Evolutionary conservation across 2,888 invertebrate species (phyloP).

Genomic region (Hesperia comma): DNA sequence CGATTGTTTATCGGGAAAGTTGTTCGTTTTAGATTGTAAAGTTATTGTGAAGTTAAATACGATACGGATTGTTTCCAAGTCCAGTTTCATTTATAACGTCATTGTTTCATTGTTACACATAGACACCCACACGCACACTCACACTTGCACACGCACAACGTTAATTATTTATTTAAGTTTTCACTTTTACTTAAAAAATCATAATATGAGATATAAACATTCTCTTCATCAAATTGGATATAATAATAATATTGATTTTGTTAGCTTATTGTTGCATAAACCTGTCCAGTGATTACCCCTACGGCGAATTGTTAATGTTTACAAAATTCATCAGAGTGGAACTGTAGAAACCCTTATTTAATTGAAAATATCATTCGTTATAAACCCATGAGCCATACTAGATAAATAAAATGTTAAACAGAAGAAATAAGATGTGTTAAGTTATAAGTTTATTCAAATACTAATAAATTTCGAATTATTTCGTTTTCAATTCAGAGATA

Average conservation of each 20-base stretch:
- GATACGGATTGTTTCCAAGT: not conserved
- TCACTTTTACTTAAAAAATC: too few species aligned
- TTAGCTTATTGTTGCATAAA: not conserved
- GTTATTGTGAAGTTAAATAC: slow-evolving; percentile 2
- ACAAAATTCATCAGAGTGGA: slow-evolving; percentile 3
- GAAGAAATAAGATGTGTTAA: too few species aligned
- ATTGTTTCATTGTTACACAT: not conserved
- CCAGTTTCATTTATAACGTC: not conserved
- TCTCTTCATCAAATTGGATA: too few species aligned
- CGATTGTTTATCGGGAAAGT: too few species aligned
- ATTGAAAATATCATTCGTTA: slow-evolving; percentile 9
- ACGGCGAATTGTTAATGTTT: slow-evolving; percentile 8
- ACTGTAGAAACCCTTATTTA: not conserved
- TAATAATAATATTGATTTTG: not conserved
- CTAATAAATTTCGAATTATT: too few species aligned
- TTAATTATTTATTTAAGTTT: too few species aligned
- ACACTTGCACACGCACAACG: too few species aligned
- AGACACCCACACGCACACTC: too few species aligned
- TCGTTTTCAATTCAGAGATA: too few species aligned
- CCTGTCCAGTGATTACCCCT: slow-evolving; percentile 3
- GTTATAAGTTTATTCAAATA: too few species aligned
- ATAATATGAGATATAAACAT: too few species aligned
- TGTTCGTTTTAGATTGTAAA: not conserved
- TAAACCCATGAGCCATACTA: not conserved
- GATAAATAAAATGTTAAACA: not conserved